These are phyloP conservation scores for Gymnarchus niloticus DNA, from an alignment of 2,113 vertebrate species.

Conservation along the genomic window DNA sequence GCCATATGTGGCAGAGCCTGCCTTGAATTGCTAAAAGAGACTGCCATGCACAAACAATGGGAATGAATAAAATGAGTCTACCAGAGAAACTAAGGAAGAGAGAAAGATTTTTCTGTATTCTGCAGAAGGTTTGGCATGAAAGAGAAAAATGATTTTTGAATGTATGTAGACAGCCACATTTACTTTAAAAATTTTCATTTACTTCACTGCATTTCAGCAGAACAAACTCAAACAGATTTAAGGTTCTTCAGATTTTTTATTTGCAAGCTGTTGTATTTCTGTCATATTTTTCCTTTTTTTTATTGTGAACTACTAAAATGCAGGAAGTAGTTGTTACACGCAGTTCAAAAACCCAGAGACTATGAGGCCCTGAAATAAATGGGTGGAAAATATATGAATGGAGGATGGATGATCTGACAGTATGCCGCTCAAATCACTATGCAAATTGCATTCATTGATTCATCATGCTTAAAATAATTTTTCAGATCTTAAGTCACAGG, in stretches of 20 bases:
- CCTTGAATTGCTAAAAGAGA: conserved; percentile 51
- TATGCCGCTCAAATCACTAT: background rate
- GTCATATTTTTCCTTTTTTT: too few relatives aligned
- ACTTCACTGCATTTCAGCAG: background rate
- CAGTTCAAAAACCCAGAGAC: too few relatives aligned
- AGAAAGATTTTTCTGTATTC: background rate
- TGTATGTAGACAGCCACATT: background rate
- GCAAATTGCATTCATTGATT: background rate
- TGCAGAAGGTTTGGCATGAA: background rate
- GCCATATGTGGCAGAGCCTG: conserved; percentile 69
- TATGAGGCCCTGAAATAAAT: too few relatives aligned
- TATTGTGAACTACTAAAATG: background rate
- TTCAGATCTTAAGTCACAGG: background rate
- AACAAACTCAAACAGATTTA: background rate
- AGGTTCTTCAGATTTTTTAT: background rate
- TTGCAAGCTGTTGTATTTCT: background rate
- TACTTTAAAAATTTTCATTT: background rate
- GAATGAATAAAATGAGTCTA: too few relatives aligned
- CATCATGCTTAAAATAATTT: background rate
- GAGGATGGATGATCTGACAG: background rate
- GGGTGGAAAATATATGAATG: background rate
- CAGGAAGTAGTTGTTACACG: too few relatives aligned
- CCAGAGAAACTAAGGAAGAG: background rate
- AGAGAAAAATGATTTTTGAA: too few relatives aligned
- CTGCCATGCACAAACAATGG: background rate